Evolutionary conservation across 2,888 invertebrate species (phyloP).

Genomic region (Ophion obscuratus): DNA sequence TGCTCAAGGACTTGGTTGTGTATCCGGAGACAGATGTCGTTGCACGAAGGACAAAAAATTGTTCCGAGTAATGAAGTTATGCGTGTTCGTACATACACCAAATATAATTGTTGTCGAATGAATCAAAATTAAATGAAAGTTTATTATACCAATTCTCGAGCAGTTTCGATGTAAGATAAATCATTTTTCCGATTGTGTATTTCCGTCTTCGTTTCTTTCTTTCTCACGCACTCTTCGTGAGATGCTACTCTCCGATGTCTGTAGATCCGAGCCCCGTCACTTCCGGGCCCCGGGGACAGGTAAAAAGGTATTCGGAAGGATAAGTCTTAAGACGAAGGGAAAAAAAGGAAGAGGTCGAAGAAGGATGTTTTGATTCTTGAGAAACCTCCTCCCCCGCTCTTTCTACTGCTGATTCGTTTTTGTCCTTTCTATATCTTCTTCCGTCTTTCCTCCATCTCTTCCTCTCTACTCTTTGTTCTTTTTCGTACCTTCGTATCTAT

Average conservation of each 20-base stretch:
- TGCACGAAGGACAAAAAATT: too few species aligned
- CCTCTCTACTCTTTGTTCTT: conserved; percentile 8
- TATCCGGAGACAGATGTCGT: too few species aligned
- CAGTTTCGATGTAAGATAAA: too few species aligned
- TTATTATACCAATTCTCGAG: too few species aligned
- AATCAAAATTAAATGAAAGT: too few species aligned
- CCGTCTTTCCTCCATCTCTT: conserved; percentile 9
- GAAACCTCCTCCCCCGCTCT: conserved; percentile 28
- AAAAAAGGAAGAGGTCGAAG: conserved; percentile 64
- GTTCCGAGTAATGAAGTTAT: too few species aligned
- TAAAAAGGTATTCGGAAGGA: conserved; percentile 74
- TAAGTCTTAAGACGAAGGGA: conserved; percentile 62
- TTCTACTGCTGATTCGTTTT: conserved; percentile 17
- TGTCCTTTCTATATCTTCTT: conserved; percentile 14
- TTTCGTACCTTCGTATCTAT: not conserved
- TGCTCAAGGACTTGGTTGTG: not conserved
- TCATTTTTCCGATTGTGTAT: not conserved
- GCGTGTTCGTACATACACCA: too few species aligned
- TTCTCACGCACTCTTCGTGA: not conserved
- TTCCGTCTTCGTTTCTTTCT: not conserved
- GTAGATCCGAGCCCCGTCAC: conserved; percentile 40
- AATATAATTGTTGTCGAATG: too few species aligned
- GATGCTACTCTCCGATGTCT: not conserved
- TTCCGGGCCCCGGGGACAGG: conserved; percentile 66
- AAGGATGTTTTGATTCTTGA: conserved; percentile 79